These are phyloP conservation scores for Neotoxoptera formosana DNA, from an alignment of 1,140 invertebrate species.

Conservation along the genomic window DNA sequence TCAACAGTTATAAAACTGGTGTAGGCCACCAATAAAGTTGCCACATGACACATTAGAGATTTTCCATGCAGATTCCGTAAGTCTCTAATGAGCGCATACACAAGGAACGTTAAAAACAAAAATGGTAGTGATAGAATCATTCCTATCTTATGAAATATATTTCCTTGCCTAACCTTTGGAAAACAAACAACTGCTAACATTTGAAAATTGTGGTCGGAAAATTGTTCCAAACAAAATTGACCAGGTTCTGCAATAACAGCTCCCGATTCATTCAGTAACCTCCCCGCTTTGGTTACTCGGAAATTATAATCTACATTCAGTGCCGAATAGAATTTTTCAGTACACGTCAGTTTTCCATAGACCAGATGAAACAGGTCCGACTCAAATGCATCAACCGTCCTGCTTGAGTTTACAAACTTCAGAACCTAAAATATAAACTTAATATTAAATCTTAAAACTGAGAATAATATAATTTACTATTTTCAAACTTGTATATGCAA, in stretches of 20 bases:
- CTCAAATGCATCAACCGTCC: neutral
- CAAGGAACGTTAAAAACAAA: conserved; percentile 73
- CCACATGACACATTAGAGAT: conserved; percentile 76
- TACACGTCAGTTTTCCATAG: neutral
- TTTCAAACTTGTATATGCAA: too few relatives aligned
- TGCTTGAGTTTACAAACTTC: neutral
- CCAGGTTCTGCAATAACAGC: neutral
- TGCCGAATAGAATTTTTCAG: neutral
- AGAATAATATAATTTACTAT: too few relatives aligned
- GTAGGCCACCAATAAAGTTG: conserved; percentile 71
- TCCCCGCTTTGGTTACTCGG: neutral
- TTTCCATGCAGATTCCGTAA: conserved; percentile 76
- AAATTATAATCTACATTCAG: neutral
- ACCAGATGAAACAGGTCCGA: neutral
- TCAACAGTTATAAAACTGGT: conserved; percentile 58
- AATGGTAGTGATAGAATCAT: conserved; percentile 77
- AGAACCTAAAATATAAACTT: neutral
- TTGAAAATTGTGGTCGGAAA: neutral
- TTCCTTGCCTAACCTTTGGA: neutral
- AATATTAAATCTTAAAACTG: too few relatives aligned
- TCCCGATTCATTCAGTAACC: neutral
- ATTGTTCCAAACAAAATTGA: conserved; percentile 21
- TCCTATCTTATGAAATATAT: conserved; percentile 63
- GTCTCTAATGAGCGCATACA: conserved; percentile 76
- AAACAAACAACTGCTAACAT: neutral